These are phyloP conservation scores for Leptosomus discolor DNA, from an alignment of 2,113 vertebrate genomes.

Conservation along the genomic window DNA sequence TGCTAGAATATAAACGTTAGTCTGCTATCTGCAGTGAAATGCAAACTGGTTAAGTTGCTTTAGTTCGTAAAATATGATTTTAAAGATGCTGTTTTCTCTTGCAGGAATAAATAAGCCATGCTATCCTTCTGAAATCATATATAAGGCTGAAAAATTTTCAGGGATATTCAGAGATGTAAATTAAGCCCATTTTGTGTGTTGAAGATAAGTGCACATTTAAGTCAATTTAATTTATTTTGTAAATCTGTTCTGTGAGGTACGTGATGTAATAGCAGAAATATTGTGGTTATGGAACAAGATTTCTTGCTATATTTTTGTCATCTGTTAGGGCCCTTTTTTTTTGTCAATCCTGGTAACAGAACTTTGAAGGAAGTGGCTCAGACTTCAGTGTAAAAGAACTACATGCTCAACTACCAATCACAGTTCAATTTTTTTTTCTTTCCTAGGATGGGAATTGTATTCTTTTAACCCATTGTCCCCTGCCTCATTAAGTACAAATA, in stretches of 20 bases:
- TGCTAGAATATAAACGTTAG: background rate
- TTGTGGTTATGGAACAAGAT: constrained; percentile 44
- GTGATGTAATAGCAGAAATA: constrained; percentile 56
- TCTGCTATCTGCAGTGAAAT: constrained; percentile 6
- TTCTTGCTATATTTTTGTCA: constrained; percentile 7
- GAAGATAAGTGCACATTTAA: constrained; percentile 48
- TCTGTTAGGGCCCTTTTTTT: background rate
- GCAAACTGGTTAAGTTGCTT: constrained; percentile 14
- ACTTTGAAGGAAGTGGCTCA: background rate
- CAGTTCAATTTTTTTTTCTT: background rate
- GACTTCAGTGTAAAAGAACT: background rate
- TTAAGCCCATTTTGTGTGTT: constrained; percentile 31
- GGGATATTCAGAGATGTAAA: constrained; percentile 17
- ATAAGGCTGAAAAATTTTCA: constrained; percentile 31
- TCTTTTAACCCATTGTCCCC: constrained; percentile 59
- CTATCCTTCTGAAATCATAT: constrained; percentile 20
- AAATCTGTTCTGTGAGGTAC: constrained; percentile 41
- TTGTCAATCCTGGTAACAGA: background rate
- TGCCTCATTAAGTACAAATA: constrained; percentile 51
- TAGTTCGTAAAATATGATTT: constrained; percentile 1
- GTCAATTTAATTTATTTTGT: constrained; percentile 10
- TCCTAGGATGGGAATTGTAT: constrained; percentile 4
- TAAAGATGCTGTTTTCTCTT: constrained; percentile 14
- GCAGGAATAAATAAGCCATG: background rate
- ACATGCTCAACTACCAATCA: background rate